phyloP scores from a whole-genome alignment of 2,888 invertebrate genomes.

The Dasysyrphus albostriatus region DNA sequence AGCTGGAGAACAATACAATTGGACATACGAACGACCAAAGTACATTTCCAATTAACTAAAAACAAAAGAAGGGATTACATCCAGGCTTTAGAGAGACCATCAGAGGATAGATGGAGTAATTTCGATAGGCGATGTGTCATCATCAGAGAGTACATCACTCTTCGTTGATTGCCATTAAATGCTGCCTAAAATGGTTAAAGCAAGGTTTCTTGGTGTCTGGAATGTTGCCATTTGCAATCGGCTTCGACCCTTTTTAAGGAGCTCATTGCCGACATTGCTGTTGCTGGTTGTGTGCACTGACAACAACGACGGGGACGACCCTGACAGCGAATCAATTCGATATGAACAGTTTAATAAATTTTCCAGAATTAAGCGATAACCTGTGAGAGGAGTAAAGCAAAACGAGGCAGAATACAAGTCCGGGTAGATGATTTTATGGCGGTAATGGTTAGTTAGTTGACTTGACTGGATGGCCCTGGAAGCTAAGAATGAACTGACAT shows the following conservation, averaged over 20 bases:
- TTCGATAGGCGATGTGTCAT: constrained; percentile 72
- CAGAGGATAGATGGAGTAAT: constrained; percentile 63
- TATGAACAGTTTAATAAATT: constrained; percentile 74
- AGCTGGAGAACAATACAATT: constrained; percentile 71
- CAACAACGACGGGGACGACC: constrained; percentile 48
- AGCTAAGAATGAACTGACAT: constrained; percentile 58
- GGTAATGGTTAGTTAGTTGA: constrained; percentile 9
- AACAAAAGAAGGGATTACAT: constrained; percentile 27
- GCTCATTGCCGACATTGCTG: constrained; percentile 32
- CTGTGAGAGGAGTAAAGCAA: constrained; percentile 15
- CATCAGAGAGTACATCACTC: constrained; percentile 72
- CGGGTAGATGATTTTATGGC: constrained; percentile 50
- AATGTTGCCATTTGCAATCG: constrained; percentile 65
- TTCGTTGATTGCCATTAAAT: constrained; percentile 66
- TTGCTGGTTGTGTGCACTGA: constrained; percentile 26
- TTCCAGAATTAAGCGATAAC: constrained; percentile 75
- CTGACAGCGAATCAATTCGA: constrained; percentile 66
- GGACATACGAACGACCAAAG: constrained; percentile 28
- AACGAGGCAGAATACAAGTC: constrained; percentile 31
- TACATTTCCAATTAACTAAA: constrained; percentile 73
- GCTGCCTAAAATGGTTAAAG: constrained; percentile 70
- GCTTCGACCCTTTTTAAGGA: constrained; percentile 63
- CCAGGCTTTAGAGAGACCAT: background rate
- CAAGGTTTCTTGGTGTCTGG: constrained; percentile 73
- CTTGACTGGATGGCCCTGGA: constrained; percentile 34